Percentiles rank a stretch among this genome's conserved stretches.
phyloP scores from a whole-genome alignment of 1,140 invertebrate genomes.

The Ceratoteleas bidentatus region DNA sequence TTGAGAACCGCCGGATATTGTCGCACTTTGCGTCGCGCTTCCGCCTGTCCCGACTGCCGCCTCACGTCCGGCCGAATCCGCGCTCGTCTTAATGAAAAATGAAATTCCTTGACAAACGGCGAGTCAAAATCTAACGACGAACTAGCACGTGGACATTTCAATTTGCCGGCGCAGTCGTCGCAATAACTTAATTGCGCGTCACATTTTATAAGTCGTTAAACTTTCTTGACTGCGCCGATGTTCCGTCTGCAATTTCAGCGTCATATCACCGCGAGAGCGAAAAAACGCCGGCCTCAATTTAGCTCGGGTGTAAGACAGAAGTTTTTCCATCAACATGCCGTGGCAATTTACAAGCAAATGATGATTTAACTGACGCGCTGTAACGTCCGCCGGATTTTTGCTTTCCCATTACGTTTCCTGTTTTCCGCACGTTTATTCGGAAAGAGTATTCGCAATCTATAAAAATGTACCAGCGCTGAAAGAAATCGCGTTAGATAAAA shows the following conservation, averaged over 20 bases:
- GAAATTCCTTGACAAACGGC: constrained; percentile 44
- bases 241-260: constrained; percentile 12
- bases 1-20: constrained; percentile 47
- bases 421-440: too few species aligned
- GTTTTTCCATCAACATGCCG: constrained; percentile 5
- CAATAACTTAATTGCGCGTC: constrained; percentile 17
- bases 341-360: constrained; percentile 11
- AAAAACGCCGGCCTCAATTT: not conserved
- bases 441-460: too few species aligned
- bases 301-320: not conserved
- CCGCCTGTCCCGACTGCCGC: too few species aligned
- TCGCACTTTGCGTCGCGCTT: constrained; percentile 35
- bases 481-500: too few species aligned
- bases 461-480: too few species aligned
- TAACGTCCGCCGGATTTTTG: not conserved
- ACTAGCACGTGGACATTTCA: constrained; percentile 13
- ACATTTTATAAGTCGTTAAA: constrained; percentile 21
- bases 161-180: not conserved
- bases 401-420: not conserved
- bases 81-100: constrained; percentile 28
- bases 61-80: constrained; percentile 14
- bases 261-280: not conserved
- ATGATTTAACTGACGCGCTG: not conserved
- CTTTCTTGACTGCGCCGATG: not conserved
- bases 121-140: constrained; percentile 16